Base-by-base conservation (phyloP, 2,113 vertebrate species). In the Scortum barcoo region DNA sequence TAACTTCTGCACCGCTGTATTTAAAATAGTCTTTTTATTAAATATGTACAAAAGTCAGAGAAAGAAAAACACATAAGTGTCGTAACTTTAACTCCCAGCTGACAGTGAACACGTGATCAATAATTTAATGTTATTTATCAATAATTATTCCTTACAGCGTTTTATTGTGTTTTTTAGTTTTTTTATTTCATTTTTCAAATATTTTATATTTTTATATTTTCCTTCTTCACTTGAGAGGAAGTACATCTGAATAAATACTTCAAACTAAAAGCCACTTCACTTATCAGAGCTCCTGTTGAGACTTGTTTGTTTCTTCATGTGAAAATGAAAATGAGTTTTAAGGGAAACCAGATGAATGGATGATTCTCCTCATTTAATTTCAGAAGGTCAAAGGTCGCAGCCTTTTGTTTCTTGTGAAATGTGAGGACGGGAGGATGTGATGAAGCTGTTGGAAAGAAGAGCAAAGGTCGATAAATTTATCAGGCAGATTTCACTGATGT, bases 191-290 rank as follows among this genome's bases (percentile, higher is more conserved):
- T n/a, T 28, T 60, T 16, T 16, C 0, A 50, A 14, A 54, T 61
- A 30, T 33, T 66, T 60, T 70, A 58, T 75, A 71, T 78, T 78
- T 85, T 73, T 82, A 42, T 87, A 85, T 74, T 30, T 58, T 20
- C 28, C 14, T 4, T 53, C 11, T 8, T 71, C 5, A 26, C 10
- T 13, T 50, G 24, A 53, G 22, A 42, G 50, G 48, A 67, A 78
- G 28, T 12, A 3, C 46, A 53, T 28, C 1, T 7, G 28, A 28
- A 6, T 0, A 3, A 0, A 19, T 16, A 11, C 19, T 50, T 84
- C 78, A 84, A 40, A 89, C 84, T 89, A 89, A 89, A 89, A 76
- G 73, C 46, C n/a, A n/a, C 6, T 71, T 1, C 40, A 30, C 30
- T 16, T n/a, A 10, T 3, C 7, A 58, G 30, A 62, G 46, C 30